A percentile compares a stretch with the other conserved stretches of the same genome.
Evolutionary conservation across 1,140 invertebrate genomes (phyloP).

Genomic region (Chymomyza costata): DNA sequence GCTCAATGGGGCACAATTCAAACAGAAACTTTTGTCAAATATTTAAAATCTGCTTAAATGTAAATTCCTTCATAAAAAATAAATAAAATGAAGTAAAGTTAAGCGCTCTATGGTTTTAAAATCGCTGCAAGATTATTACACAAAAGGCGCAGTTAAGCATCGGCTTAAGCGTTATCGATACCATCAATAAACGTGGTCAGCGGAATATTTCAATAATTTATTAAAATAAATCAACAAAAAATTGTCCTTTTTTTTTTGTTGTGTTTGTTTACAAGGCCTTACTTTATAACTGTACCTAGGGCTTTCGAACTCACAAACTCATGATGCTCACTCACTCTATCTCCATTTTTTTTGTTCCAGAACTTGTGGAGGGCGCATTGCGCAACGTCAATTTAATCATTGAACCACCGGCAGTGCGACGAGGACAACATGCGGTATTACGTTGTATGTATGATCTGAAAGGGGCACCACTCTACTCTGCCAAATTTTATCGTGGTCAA

Average conservation of each 20-base stretch:
- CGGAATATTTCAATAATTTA: constrained; percentile 43
- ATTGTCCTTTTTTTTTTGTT: constrained; percentile 28
- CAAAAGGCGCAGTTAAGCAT: constrained; percentile 39
- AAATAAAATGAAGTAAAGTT: too few relatives aligned
- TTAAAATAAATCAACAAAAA: constrained; percentile 45
- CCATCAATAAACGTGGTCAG: constrained; percentile 10
- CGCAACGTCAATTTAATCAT: constrained; percentile 78
- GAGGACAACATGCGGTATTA: constrained; percentile 81
- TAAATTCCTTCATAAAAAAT: too few relatives aligned
- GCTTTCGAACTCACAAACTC: too few relatives aligned
- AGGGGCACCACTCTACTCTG: constrained; percentile 83
- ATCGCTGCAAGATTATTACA: too few relatives aligned
- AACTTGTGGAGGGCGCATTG: constrained; percentile 64
- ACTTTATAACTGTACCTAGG: too few relatives aligned
- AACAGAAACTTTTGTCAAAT: too few relatives aligned
- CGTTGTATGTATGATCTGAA: constrained; percentile 86
- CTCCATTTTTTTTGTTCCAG: constrained; percentile 37
- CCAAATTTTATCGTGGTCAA: constrained; percentile 87
- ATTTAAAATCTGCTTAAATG: too few relatives aligned
- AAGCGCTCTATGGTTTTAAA: too few relatives aligned
- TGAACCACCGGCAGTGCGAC: constrained; percentile 78
- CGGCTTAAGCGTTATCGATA: constrained; percentile 43
- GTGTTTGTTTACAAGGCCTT: not conserved
- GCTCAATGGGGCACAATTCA: too few relatives aligned
- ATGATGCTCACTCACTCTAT: not conserved